These are phyloP conservation scores for Erannis defoliaria DNA, from an alignment of 2,888 invertebrate genomes.

Conservation along the genomic window DNA sequence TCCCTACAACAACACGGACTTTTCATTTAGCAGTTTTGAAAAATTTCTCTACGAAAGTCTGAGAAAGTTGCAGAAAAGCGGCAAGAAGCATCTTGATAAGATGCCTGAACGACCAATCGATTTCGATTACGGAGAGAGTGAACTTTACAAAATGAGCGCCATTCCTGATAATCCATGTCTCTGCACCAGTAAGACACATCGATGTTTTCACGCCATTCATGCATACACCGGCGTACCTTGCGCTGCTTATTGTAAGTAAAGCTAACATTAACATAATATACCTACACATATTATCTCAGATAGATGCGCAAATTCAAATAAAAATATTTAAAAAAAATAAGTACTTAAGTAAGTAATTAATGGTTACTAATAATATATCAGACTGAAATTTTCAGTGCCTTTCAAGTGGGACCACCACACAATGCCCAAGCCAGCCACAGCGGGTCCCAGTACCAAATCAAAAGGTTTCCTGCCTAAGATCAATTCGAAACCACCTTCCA, in stretches of 20 bases:
- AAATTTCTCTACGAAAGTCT: constrained; percentile 95
- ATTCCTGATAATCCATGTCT: constrained; percentile 91
- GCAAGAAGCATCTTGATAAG: constrained; percentile 88
- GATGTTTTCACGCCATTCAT: constrained; percentile 96
- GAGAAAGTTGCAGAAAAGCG: constrained; percentile 91
- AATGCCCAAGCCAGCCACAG: constrained; percentile 90
- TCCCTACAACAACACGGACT: constrained; percentile 89
- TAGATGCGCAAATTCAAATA: too few species aligned
- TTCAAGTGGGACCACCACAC: constrained; percentile 92
- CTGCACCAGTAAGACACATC: constrained; percentile 95
- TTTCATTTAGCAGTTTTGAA: constrained; percentile 93
- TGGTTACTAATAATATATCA: neutral
- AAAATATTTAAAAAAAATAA: too few species aligned
- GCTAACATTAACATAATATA: neutral
- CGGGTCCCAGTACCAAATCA: constrained; percentile 75
- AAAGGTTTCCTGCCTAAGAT: constrained; percentile 91
- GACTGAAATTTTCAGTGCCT: constrained; percentile 87
- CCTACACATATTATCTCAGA: too few species aligned
- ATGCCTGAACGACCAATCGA: constrained; percentile 85
- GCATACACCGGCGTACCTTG: constrained; percentile 96
- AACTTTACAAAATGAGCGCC: constrained; percentile 88
- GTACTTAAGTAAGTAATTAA: too few species aligned
- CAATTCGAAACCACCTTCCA: constrained; percentile 74
- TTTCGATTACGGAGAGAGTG: constrained; percentile 82
- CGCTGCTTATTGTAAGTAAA: constrained; percentile 93